Evolutionary conservation across 1,140 invertebrate genomes (phyloP).

Genomic region (Scaptomyza pallida): DNA sequence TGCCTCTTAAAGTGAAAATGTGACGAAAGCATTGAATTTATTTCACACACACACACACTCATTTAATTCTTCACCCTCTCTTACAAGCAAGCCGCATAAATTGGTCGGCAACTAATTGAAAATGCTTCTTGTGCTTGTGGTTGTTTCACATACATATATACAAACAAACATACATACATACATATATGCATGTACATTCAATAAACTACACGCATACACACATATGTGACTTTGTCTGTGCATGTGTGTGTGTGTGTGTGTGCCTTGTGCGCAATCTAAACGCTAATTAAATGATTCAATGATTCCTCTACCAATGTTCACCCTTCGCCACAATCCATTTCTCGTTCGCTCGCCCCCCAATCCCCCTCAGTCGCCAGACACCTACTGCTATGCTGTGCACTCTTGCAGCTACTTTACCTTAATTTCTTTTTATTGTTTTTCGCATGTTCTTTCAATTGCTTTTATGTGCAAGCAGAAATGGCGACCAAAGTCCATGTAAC

Average conservation of each 20-base stretch:
- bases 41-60: constrained; percentile 35
- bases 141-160: constrained; percentile 29
- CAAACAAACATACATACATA: constrained; percentile 14
- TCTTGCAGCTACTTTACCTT: constrained; percentile 67
- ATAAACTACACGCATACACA: constrained; percentile 58
- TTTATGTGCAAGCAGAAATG: constrained; percentile 51
- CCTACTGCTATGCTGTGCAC: no score
- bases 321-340: not conserved
- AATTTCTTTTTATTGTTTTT: constrained; percentile 82
- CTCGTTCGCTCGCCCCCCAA: no score
- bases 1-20: constrained; percentile 61
- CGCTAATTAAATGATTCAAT: constrained; percentile 83
- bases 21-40: constrained; percentile 73
- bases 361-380: no score
- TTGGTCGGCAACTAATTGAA: constrained; percentile 78
- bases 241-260: constrained; percentile 36
- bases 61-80: constrained; percentile 3
- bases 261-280: constrained; percentile 66
- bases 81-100: constrained; percentile 62
- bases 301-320: constrained; percentile 54
- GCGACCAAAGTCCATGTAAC: constrained; percentile 60
- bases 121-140: constrained; percentile 64
- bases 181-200: constrained; percentile 41
- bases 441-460: constrained; percentile 77
- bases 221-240: constrained; percentile 9